Conservation (phyloP, 2,113 vertebrate species). For the Calidris pugnax region DNA sequence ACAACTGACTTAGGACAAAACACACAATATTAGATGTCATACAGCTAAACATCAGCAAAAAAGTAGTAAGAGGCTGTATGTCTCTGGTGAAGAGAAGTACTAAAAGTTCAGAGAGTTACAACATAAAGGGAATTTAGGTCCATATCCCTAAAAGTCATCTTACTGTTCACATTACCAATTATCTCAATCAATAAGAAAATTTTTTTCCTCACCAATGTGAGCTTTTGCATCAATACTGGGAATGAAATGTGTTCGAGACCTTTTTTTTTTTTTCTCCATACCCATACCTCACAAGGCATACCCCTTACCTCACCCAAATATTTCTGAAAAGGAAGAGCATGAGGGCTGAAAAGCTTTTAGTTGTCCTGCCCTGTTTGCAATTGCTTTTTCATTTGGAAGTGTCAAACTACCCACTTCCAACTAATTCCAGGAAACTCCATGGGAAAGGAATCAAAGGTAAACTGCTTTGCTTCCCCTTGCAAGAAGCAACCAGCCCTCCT, state of each 20-base stretch:
- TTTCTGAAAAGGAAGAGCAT: neutral
- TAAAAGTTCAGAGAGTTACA: neutral
- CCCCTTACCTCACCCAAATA: neutral
- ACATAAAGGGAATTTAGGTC: neutral
- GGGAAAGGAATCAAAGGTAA: neutral
- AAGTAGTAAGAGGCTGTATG: neutral
- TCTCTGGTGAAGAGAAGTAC: neutral
- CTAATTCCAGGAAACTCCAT: neutral
- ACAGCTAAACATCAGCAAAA: neutral
- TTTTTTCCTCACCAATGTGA: neutral
- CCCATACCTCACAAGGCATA: neutral
- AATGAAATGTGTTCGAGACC: neutral
- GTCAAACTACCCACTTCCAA: neutral
- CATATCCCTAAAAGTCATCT: neutral
- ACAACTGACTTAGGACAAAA: neutral
- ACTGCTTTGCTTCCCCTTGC: neutral
- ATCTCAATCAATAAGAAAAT: neutral
- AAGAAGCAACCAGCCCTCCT: neutral
- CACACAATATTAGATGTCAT: neutral
- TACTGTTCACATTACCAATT: neutral
- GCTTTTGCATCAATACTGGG: neutral
- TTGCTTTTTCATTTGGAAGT: neutral
- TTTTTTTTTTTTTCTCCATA: neutral
- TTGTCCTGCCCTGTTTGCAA: neutral
- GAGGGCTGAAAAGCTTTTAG: neutral